Evolutionary conservation across 2,113 vertebrate species (phyloP).

Genomic region (Hypomesus transpacificus): DNA sequence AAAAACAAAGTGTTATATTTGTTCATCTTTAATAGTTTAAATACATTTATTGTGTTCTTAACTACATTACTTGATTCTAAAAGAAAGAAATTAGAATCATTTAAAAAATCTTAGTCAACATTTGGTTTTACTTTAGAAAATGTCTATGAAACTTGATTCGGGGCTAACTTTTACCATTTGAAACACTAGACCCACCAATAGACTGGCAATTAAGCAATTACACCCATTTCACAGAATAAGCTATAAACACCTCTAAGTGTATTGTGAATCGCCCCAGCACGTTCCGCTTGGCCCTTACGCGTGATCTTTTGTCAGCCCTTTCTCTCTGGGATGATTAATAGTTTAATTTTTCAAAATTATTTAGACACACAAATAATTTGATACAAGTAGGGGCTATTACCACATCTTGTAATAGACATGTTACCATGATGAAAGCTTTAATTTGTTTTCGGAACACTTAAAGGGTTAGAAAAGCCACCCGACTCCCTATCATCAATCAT

Average conservation of each 20-base stretch:
- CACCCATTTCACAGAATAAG: conserved; percentile 68
- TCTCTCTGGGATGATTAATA: conserved; percentile 73
- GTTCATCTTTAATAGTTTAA: no score
- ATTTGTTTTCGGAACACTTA: conserved; percentile 79
- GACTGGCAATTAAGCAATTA: conserved; percentile 75
- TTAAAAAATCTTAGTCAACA: conserved; percentile 55
- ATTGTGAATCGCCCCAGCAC: conserved; percentile 45
- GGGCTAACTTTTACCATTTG: conserved; percentile 47
- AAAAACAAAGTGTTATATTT: no score
- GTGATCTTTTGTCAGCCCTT: conserved; percentile 56
- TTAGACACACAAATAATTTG: conserved; percentile 75
- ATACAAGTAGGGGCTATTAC: conserved; percentile 74
- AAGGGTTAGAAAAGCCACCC: conserved; percentile 71
- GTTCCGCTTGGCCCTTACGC: conserved; percentile 33
- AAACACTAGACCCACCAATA: conserved; percentile 43
- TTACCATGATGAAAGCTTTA: conserved; percentile 77
- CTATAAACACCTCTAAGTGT: conserved; percentile 69
- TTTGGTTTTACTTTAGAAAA: conserved; percentile 77
- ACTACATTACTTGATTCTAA: not conserved
- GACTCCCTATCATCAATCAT: conserved; percentile 76
- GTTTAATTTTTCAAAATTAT: conserved; percentile 77
- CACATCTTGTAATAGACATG: conserved; percentile 75
- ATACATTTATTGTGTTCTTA: no score
- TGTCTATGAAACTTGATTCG: conserved; percentile 63
- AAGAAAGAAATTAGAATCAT: conserved; percentile 12